These are phyloP conservation scores for Aurelia sp. DNA, from an alignment of 30 jellyfish, hydroid and myxozoan genomes.

Conservation along the genomic window DNA sequence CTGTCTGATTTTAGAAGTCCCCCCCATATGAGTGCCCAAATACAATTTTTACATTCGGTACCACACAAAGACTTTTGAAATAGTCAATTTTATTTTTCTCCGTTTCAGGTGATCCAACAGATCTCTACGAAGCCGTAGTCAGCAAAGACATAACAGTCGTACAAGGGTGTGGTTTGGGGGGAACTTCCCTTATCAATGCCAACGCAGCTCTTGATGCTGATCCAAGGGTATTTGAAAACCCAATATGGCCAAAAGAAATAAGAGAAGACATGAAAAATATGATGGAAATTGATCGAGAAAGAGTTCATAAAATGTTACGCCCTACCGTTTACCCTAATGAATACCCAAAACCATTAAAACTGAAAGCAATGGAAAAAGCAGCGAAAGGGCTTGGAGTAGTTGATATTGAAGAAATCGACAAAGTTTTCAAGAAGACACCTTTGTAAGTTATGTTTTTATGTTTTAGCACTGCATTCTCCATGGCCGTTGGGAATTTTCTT, in stretches of 20 bases:
- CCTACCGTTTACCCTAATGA: slow-evolving; percentile 68
- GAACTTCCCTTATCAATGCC: slow-evolving; percentile 81
- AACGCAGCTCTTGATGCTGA: slow-evolving; percentile 76
- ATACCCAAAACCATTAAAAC: slow-evolving; percentile 39
- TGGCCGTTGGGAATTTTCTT: too few relatives aligned
- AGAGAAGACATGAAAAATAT: slow-evolving; percentile 35
- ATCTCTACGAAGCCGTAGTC: slow-evolving; percentile 63
- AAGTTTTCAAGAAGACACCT: slow-evolving; percentile 58
- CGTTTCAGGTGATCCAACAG: slow-evolving; percentile 63
- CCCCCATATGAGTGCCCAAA: too few relatives aligned
- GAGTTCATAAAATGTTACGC: slow-evolving; percentile 55
- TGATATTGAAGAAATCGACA: slow-evolving; percentile 71
- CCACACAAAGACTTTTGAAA: too few relatives aligned
- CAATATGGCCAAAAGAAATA: slow-evolving; percentile 66
- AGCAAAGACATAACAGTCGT: slow-evolving; percentile 73
- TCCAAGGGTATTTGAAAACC: slow-evolving; percentile 54
- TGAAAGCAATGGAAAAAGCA: slow-evolving; percentile 70
- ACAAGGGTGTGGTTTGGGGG: slow-evolving; percentile 86
- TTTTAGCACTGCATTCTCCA: too few relatives aligned
- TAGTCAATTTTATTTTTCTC: too few relatives aligned
- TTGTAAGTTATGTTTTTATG: slow-evolving; percentile 22
- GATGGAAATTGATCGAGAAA: slow-evolving; percentile 36
- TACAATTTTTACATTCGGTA: too few relatives aligned
- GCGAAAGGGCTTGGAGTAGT: slow-evolving; percentile 57
- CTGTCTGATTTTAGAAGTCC: too few relatives aligned